Conservation (phyloP, 1,140 invertebrate genomes). For the Zaprionus lachaisei region DNA sequence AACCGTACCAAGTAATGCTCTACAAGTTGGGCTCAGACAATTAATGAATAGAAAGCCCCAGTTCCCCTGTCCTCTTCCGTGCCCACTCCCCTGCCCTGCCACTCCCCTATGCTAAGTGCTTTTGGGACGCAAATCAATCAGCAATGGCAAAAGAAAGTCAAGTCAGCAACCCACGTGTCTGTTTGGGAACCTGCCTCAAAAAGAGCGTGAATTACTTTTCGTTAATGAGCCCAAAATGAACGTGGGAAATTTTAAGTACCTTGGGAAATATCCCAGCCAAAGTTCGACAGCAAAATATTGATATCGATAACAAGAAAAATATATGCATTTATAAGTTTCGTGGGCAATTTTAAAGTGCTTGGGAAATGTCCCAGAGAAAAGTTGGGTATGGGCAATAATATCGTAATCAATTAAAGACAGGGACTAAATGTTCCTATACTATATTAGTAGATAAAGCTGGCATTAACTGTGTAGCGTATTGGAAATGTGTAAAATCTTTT, state of each 20-base stretch:
- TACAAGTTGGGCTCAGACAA: conserved; percentile 45
- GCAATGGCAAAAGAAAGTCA: conserved; percentile 50
- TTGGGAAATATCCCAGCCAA: not conserved
- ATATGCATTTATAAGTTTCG: too few species aligned
- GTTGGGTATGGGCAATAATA: too few species aligned
- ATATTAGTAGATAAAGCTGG: not conserved
- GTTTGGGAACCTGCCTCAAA: conserved; percentile 15
- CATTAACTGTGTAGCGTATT: conserved; percentile 43
- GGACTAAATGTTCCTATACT: not conserved
- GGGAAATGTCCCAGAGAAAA: too few species aligned
- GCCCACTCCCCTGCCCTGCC: conserved; percentile 13
- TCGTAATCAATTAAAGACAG: not conserved
- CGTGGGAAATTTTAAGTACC: conserved; percentile 36
- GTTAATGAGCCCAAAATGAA: conserved; percentile 30
- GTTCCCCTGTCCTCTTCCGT: not conserved
- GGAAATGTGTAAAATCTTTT: conserved; percentile 48
- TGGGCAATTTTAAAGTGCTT: too few species aligned
- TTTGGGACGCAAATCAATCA: conserved; percentile 48
- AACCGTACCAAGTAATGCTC: conserved; percentile 61
- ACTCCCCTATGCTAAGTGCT: conserved; percentile 45
- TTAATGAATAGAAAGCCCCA: conserved; percentile 58
- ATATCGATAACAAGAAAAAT: not conserved
- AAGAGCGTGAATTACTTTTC: conserved; percentile 15
- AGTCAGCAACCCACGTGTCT: conserved; percentile 17
- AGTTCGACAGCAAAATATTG: not conserved